A percentile compares a stretch with the other conserved stretches of the same genome.
Conservation (phyloP, 2,888 invertebrate genomes). For the Oxycera nigricornis region DNA sequence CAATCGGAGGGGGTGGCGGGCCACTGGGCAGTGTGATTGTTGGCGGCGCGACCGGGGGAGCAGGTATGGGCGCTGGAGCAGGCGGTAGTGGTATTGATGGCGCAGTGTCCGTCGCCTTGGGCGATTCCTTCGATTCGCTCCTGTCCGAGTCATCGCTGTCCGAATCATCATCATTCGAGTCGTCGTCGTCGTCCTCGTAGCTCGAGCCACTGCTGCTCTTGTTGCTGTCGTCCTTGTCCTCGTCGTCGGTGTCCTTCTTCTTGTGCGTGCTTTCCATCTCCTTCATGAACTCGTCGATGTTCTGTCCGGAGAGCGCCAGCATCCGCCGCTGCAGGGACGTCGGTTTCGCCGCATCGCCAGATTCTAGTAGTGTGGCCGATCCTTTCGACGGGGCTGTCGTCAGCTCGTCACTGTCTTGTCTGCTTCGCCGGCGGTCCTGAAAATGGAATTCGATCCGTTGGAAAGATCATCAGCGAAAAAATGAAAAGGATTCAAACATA, state of each 20-base stretch:
- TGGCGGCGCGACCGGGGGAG: constrained; percentile 54
- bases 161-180: constrained; percentile 39
- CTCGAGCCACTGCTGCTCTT: background rate
- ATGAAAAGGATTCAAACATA: constrained; percentile 47
- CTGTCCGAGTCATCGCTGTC: background rate
- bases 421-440: constrained; percentile 8
- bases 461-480: background rate
- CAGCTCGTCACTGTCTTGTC: constrained; percentile 47
- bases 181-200: constrained; percentile 41
- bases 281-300: constrained; percentile 91
- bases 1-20: constrained; percentile 65
- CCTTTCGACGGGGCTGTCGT: constrained; percentile 38
- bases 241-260: constrained; percentile 63
- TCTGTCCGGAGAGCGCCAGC: constrained; percentile 88
- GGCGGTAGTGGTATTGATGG: constrained; percentile 51
- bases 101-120: constrained; percentile 13
- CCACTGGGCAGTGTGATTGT: constrained; percentile 60
- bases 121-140: background rate
- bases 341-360: constrained; percentile 65
- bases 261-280: constrained; percentile 89
- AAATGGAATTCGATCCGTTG: background rate
- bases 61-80: constrained; percentile 53
- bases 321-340: constrained; percentile 84
- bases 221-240: constrained; percentile 45
- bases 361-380: constrained; percentile 46